phyloP scores from a whole-genome alignment of 2,888 invertebrate genomes.

The Argyra leucocephala region DNA sequence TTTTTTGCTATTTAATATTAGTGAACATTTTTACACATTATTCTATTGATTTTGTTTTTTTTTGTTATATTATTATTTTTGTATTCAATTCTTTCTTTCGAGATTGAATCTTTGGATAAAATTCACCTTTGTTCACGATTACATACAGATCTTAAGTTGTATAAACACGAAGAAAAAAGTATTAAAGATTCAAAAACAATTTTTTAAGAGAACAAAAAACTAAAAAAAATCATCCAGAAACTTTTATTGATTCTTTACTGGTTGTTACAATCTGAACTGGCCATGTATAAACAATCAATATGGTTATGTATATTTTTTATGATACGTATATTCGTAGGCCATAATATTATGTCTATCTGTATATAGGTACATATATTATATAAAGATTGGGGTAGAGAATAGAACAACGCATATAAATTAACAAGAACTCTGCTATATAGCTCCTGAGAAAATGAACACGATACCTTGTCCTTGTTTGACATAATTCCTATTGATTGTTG shows the following conservation, averaged over 20 bases:
- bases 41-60: not conserved
- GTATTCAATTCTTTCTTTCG: not conserved
- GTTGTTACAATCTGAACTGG: too few species aligned
- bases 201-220: not conserved
- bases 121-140: not conserved
- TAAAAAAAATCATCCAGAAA: not conserved
- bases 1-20: not conserved
- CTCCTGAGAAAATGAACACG: slow-evolving; percentile 24
- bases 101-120: not conserved
- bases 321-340: too few species aligned
- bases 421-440: not conserved
- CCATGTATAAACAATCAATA: too few species aligned
- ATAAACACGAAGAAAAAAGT: not conserved
- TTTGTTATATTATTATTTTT: too few species aligned
- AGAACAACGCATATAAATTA: not conserved
- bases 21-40: not conserved
- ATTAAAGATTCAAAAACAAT: not conserved
- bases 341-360: too few species aligned
- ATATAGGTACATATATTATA: too few species aligned
- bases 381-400: not conserved
- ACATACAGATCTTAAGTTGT: not conserved
- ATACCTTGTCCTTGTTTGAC: slow-evolving; percentile 39
- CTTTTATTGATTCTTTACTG: too few species aligned
- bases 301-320: too few species aligned
- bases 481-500: slow-evolving; percentile 40